phyloP scores from a whole-genome alignment of 2,797 vertebrate species.

The Pseudotriccus pelzelni region DNA sequence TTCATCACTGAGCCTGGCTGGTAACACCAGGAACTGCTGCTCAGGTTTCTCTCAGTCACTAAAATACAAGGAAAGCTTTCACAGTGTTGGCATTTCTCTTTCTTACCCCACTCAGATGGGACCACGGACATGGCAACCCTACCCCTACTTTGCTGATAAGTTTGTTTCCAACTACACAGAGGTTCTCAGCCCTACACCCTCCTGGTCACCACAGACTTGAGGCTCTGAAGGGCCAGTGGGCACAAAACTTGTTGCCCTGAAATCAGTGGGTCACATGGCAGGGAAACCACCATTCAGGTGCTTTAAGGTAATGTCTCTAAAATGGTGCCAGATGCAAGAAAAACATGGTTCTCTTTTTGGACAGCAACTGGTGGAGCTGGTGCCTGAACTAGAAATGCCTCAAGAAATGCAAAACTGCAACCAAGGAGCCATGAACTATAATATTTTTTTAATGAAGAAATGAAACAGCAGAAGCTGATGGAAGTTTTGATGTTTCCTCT shows the following conservation, averaged over 20 bases:
- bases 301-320: not conserved
- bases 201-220: too few relatives aligned
- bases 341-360: not conserved
- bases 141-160: not conserved
- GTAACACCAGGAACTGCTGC: not conserved
- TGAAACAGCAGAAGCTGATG: not conserved
- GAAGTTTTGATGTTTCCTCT: slow-evolving; percentile 7
- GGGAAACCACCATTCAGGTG: not conserved
- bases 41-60: not conserved
- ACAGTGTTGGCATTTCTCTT: not conserved
- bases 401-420: not conserved
- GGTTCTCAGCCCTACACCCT: not conserved
- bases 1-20: not conserved
- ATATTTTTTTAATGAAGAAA: not conserved
- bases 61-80: not conserved
- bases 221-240: not conserved
- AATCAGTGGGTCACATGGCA: not conserved
- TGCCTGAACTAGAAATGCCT: not conserved
- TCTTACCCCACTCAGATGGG: not conserved
- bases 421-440: not conserved
- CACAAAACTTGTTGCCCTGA: not conserved
- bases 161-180: not conserved
- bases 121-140: not conserved
- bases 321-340: not conserved
- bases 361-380: not conserved